Conservation (phyloP, 2,797 vertebrate species). For the Parauchenoglanis ngamensis region DNA sequence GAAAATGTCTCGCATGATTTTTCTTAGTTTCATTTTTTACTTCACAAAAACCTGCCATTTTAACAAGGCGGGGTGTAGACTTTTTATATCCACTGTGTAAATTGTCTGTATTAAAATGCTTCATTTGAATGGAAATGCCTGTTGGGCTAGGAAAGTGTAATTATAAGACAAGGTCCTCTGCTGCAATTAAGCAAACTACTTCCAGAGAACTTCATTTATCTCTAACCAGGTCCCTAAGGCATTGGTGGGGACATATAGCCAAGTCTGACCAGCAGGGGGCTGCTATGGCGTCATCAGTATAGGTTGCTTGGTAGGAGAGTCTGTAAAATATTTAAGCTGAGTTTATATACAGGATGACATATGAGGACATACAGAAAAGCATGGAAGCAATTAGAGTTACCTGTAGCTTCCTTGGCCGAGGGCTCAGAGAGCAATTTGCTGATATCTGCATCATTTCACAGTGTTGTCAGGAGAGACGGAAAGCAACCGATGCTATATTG, state of each 20-base stretch:
- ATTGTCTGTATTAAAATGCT: slow-evolving; percentile 22
- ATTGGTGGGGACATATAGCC: slow-evolving; percentile 32
- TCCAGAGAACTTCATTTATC: slow-evolving; percentile 56
- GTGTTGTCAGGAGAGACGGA: slow-evolving; percentile 13
- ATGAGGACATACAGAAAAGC: slow-evolving; percentile 31
- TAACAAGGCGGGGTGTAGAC: too few species aligned
- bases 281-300: slow-evolving; percentile 23
- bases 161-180: slow-evolving; percentile 50
- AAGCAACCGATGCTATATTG: not conserved
- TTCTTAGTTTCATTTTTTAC: too few species aligned
- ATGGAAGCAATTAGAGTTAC: slow-evolving; percentile 39
- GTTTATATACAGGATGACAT: slow-evolving; percentile 40
- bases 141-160: slow-evolving; percentile 40
- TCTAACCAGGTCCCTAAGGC: slow-evolving; percentile 35
- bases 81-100: not conserved
- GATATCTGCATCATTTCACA: slow-evolving; percentile 34
- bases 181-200: slow-evolving; percentile 58
- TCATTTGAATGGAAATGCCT: slow-evolving; percentile 37
- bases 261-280: slow-evolving; percentile 10
- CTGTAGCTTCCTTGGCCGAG: slow-evolving; percentile 27
- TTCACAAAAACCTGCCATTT: too few species aligned
- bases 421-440: slow-evolving; percentile 42
- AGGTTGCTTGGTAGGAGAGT: slow-evolving; percentile 36
- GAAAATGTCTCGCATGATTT: too few species aligned
- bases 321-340: slow-evolving; percentile 30